Conservation (phyloP, 2,888 invertebrate genomes). For the Acholoe squamosa region DNA sequence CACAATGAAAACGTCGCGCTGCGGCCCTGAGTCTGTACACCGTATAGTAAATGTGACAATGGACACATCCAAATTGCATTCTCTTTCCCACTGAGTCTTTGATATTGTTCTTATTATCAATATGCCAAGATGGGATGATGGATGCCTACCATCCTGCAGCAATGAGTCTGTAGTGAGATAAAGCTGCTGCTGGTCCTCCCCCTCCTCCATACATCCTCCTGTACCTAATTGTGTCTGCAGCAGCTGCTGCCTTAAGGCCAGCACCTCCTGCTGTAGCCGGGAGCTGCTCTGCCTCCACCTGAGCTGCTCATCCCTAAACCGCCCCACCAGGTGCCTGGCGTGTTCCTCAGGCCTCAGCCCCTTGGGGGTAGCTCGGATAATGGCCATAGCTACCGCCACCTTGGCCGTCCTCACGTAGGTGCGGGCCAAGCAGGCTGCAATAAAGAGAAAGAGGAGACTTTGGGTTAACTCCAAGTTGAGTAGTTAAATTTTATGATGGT, state of each 20-base stretch:
- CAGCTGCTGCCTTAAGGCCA: slow-evolving; percentile 44
- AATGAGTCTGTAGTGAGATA: background rate
- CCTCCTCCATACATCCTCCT: too few relatives aligned
- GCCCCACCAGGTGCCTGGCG: background rate
- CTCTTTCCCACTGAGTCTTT: background rate
- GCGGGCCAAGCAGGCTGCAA: background rate
- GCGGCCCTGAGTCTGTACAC: too few relatives aligned
- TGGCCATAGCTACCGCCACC: slow-evolving; percentile 17
- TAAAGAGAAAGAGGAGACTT: background rate
- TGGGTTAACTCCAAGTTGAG: too few relatives aligned
- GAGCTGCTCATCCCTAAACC: background rate
- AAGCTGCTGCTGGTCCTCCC: background rate
- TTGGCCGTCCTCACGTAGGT: background rate
- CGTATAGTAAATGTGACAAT: too few relatives aligned
- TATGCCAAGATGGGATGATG: too few relatives aligned
- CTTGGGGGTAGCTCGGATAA: slow-evolving; percentile 21
- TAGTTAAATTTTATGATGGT: too few relatives aligned
- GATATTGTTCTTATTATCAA: background rate
- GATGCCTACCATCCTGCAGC: slow-evolving; percentile 32
- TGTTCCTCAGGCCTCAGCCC: slow-evolving; percentile 16
- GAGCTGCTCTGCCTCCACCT: slow-evolving; percentile 30
- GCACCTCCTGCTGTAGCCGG: slow-evolving; percentile 41
- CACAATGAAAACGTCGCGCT: too few relatives aligned
- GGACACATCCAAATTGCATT: too few relatives aligned
- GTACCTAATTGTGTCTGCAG: background rate